Evolutionary conservation across 2,888 invertebrate species (phyloP), one percentile per base, ranked within the genome.

Genomic region (Operophtera brumata): DNA sequence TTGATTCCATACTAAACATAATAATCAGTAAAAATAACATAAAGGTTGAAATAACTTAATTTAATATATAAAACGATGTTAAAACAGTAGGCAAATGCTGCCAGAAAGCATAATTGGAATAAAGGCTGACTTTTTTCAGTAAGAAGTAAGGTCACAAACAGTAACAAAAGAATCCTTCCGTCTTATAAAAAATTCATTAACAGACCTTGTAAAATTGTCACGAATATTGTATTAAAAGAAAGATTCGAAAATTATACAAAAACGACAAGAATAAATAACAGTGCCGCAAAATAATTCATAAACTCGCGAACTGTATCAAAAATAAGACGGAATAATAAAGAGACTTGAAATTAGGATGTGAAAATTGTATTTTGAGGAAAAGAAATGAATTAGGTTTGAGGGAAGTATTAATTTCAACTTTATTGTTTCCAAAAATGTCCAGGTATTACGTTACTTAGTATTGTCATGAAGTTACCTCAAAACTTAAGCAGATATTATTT

Each of bases 341-440:
- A 9, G 49, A 45, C 36, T 36, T 25, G 59, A 63, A 67, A 69
- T 69, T 69, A 66, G 61, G 58, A 66, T 54, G 57, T 49, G 57
- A 55, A 59, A 65, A 62, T 66, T 61, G 54, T 57, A 54, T 50
- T 59, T 41, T 48, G 47, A 54, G 58, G 46, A 56, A 55, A 28
- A 53, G 55, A 58, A 58, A 55, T 32, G 45, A 42, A 46, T 49
- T 54, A 37, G 14, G 40, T 32, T 25, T 36, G 12, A 28, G 36
- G 25, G 40, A 40, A 45, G 48, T 49, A 45, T 20, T 20, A 20
- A 20, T 20, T 20, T 20, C 20, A 20, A 20, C 20, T 20, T 20
- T 20, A 20, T 20, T 20, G 4, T 20, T 20, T 20, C 2, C 2
- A 20, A 20, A 20, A 20, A 20, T n/a, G n/a, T n/a, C n/a, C n/a